Conservation (phyloP, 2,888 invertebrate species). For the Drosophila seclusa region DNA sequence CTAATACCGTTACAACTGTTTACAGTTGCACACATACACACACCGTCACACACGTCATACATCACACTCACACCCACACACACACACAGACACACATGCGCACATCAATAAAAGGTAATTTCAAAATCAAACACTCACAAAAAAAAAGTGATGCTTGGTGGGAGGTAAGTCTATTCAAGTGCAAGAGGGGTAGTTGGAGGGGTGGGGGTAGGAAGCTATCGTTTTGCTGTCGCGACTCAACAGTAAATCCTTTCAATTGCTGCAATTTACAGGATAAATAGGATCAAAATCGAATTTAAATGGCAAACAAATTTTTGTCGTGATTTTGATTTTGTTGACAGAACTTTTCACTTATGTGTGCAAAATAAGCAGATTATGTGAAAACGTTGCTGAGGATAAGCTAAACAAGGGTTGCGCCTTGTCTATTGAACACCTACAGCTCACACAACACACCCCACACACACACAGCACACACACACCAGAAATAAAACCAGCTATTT, state of each 20-base stretch:
- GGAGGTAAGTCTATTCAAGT: constrained; percentile 13
- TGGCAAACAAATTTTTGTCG: constrained; percentile 81
- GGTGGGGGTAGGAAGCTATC: neutral
- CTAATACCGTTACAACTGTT: constrained; percentile 53
- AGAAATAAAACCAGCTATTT: constrained; percentile 26
- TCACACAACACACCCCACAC: constrained; percentile 1
- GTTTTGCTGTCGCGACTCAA: constrained; percentile 35
- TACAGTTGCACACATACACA: constrained; percentile 35
- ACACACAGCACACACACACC: constrained; percentile 12
- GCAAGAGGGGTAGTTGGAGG: neutral
- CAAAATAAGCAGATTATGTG: constrained; percentile 78
- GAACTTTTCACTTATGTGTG: constrained; percentile 82
- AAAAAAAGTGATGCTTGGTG: neutral
- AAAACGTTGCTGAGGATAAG: constrained; percentile 40
- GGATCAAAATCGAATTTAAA: constrained; percentile 84
- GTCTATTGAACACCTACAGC: constrained; percentile 61
- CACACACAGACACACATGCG: constrained; percentile 20
- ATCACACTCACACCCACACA: constrained; percentile 5
- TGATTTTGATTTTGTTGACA: constrained; percentile 80
- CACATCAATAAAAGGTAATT: constrained; percentile 78
- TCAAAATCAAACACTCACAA: constrained; percentile 78
- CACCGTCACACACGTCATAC: constrained; percentile 21
- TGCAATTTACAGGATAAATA: constrained; percentile 83
- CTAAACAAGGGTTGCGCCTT: constrained; percentile 60
- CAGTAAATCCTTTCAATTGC: constrained; percentile 83